Evolutionary conservation across 2,888 invertebrate genomes (phyloP).

Genomic region (Acleris emargana): DNA sequence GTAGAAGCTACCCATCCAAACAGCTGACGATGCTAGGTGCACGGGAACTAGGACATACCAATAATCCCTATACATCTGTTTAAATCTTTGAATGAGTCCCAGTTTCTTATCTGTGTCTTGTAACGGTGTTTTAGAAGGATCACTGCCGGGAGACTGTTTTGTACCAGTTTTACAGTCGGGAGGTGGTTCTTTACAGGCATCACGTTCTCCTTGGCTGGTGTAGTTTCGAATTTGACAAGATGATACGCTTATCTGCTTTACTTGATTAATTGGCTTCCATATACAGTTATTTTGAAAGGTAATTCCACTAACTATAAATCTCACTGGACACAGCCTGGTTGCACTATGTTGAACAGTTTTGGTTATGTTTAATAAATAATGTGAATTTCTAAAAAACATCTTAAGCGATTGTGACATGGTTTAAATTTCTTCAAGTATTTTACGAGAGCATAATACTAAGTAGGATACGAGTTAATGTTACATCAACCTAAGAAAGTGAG

Average conservation of each 20-base stretch:
- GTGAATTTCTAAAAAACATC: constrained; percentile 59
- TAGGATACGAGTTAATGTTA: constrained; percentile 1
- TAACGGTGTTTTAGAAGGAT: constrained; percentile 43
- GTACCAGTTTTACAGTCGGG: not conserved
- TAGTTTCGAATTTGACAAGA: constrained; percentile 49
- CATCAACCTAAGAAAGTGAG: not conserved
- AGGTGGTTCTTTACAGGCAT: constrained; percentile 43
- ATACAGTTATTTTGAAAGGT: constrained; percentile 51
- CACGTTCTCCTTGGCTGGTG: constrained; percentile 46
- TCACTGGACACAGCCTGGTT: constrained; percentile 51
- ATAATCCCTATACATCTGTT: constrained; percentile 96
- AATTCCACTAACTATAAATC: constrained; percentile 58
- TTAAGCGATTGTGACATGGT: constrained; percentile 68
- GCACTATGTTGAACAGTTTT: constrained; percentile 66
- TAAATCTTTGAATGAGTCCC: constrained; percentile 91
- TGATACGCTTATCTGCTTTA: constrained; percentile 46
- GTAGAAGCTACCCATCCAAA: constrained; percentile 96
- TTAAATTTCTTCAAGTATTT: constrained; percentile 19
- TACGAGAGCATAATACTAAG: constrained; percentile 18
- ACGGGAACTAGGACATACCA: constrained; percentile 98
- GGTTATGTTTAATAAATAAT: constrained; percentile 57
- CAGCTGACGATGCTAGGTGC: constrained; percentile 92
- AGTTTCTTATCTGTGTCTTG: constrained; percentile 66
- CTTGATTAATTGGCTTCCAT: constrained; percentile 44
- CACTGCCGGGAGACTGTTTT: constrained; percentile 31